Percentiles rank a stretch among this genome's conserved stretches.
These are phyloP conservation scores for Astyanax mexicanus DNA, from an alignment of 2,797 vertebrate species.

Conservation along the genomic window DNA sequence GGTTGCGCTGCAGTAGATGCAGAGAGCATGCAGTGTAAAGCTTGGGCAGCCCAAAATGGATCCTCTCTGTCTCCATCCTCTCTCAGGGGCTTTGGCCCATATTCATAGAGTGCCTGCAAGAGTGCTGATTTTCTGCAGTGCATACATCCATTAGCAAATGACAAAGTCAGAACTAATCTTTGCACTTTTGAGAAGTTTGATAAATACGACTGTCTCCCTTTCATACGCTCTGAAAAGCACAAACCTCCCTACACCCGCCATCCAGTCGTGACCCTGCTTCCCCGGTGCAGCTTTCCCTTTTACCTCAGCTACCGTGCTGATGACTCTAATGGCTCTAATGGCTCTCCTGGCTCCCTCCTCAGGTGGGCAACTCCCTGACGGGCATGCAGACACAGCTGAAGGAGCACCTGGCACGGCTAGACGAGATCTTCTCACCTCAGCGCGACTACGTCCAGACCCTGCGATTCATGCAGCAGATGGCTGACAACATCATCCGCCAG, in stretches of 20 bases:
- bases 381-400: slow-evolving; percentile 82
- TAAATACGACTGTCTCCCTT: not conserved
- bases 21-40: not conserved
- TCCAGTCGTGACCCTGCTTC: not conserved
- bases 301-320: not conserved
- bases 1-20: not conserved
- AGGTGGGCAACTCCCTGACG: slow-evolving; percentile 82
- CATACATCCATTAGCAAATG: not conserved
- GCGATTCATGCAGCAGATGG: slow-evolving; percentile 86
- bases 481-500: slow-evolving; percentile 79
- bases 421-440: slow-evolving; percentile 87
- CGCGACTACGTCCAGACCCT: slow-evolving; percentile 85
- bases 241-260: not conserved
- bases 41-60: not conserved
- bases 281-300: not conserved
- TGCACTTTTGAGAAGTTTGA: not conserved
- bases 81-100: not conserved
- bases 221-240: not conserved
- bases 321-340: not conserved
- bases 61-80: not conserved
- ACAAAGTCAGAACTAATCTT: not conserved
- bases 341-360: not conserved
- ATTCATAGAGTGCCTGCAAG: slow-evolving; percentile 6
- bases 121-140: not conserved
- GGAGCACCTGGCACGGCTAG: slow-evolving; percentile 85